These are phyloP conservation scores for Fopius arisanus DNA, from an alignment of 1,140 invertebrate species.

Conservation along the genomic window DNA sequence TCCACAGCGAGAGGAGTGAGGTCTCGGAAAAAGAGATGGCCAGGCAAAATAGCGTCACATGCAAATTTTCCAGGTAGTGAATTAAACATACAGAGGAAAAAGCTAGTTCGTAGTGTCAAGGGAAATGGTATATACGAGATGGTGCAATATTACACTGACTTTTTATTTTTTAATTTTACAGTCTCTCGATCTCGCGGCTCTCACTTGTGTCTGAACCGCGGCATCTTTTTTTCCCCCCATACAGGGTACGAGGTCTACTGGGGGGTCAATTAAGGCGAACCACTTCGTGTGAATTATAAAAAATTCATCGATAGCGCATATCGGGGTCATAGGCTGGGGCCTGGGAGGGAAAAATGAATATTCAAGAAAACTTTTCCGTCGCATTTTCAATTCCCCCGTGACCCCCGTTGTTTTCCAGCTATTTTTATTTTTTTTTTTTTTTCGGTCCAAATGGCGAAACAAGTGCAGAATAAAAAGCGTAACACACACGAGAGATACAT, in stretches of 20 bases:
- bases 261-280: slow-evolving; percentile 27
- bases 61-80: slow-evolving; percentile 10
- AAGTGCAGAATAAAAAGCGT: neutral
- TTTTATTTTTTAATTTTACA: slow-evolving; percentile 15
- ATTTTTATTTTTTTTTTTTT: too few relatives aligned
- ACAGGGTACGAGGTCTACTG: neutral
- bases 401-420: neutral
- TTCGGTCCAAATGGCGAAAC: neutral
- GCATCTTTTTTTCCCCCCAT: neutral
- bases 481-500: neutral
- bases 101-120: neutral
- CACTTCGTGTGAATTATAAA: slow-evolving; percentile 31
- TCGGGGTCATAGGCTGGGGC: slow-evolving; percentile 7
- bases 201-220: neutral
- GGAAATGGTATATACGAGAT: neutral
- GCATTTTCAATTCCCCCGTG: slow-evolving; percentile 20
- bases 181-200: neutral
- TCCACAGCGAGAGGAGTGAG: neutral
- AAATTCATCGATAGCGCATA: slow-evolving; percentile 34
- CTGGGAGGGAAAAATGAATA: slow-evolving; percentile 18
- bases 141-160: neutral
- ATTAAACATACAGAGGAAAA: slow-evolving; percentile 6
- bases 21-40: neutral
- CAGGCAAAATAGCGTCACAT: neutral
- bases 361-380: slow-evolving; percentile 20